Evolutionary conservation across 2,888 invertebrate species (phyloP).

Genomic region (Nomada ruficornis): DNA sequence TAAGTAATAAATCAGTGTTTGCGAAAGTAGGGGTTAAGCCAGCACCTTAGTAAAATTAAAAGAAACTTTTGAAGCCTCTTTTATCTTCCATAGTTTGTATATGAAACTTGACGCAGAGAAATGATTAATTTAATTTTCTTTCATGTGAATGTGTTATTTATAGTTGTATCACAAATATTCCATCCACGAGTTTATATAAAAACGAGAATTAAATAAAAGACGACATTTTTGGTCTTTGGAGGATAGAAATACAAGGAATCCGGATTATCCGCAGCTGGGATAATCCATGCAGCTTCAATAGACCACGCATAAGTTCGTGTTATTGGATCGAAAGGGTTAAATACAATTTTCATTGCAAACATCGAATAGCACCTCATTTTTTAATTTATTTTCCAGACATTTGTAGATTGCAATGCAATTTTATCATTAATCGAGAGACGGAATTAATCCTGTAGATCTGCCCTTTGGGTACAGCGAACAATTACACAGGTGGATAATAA

Average conservation of each 20-base stretch:
- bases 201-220: background rate
- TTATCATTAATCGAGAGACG: too few relatives aligned
- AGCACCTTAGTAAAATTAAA: too few relatives aligned
- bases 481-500: background rate
- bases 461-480: too few relatives aligned
- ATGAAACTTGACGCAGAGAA: background rate
- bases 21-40: background rate
- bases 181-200: too few relatives aligned
- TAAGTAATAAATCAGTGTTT: background rate
- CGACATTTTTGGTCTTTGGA: too few relatives aligned
- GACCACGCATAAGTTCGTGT: background rate
- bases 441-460: too few relatives aligned
- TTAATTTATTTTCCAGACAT: too few relatives aligned
- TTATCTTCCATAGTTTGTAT: too few relatives aligned
- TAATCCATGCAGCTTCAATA: constrained; percentile 7
- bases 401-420: too few relatives aligned
- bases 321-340: background rate
- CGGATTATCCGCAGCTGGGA: background rate
- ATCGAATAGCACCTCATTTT: background rate
- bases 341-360: background rate
- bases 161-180: too few relatives aligned
- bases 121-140: constrained; percentile 4
- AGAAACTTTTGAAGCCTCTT: too few relatives aligned
- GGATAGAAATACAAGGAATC: background rate
- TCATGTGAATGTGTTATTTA: too few relatives aligned